Base-by-base conservation (phyloP, 2,888 invertebrate species). In the Belgica antarctica region DNA sequence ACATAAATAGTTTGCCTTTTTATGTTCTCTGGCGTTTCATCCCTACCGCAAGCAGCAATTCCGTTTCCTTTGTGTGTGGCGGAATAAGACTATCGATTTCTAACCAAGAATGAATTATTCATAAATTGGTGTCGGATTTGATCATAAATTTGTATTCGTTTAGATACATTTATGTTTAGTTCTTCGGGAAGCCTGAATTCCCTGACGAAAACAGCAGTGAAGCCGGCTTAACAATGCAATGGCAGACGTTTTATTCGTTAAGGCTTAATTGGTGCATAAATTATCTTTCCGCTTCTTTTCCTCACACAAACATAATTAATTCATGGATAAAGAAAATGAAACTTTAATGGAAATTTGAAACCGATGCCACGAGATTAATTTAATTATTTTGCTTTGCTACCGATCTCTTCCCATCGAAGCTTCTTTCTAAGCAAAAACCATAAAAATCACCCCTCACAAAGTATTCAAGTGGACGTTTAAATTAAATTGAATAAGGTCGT, bases 141-240 rank as follows among this genome's bases (percentile, higher is more conserved):
- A 24, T 59, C 25, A 59, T 59, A 59, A 59, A 59, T 59, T 59
- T 59, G 2, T 59, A 27, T 59, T 59, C 52, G 52, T 15, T 46
- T 46, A n/a, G 46, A 46, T 46, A 46, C 15, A 46, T 22, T 19
- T n/a, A 7, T 52, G 22, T 52, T 52, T 17, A 52, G 19, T 52
- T 52, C 52, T 22, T 8, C 4, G 17, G 2, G 3, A 52, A 19
- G 5, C 17, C 4, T 4, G 27, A 59, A 59, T 27, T 4, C 7
- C 4, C 17, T 46, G 8, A 2, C 22, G 22, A 52, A 52, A 7
- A 52, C 17, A 52, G 52, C 22, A 52, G 22, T 22, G 52, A 12
- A 17, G n/a, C n/a, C 12, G 12, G 52, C 52, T 5, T 46, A 59
- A 59, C 59, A 59, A 59, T 59, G 59, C 59, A 59, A 25, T 25